A percentile compares a stretch with the other conserved stretches of the same genome.
These are phyloP conservation scores for Arnoldichthys spilopterus DNA, from an alignment of 2,797 vertebrate genomes.

Conservation along the genomic window DNA sequence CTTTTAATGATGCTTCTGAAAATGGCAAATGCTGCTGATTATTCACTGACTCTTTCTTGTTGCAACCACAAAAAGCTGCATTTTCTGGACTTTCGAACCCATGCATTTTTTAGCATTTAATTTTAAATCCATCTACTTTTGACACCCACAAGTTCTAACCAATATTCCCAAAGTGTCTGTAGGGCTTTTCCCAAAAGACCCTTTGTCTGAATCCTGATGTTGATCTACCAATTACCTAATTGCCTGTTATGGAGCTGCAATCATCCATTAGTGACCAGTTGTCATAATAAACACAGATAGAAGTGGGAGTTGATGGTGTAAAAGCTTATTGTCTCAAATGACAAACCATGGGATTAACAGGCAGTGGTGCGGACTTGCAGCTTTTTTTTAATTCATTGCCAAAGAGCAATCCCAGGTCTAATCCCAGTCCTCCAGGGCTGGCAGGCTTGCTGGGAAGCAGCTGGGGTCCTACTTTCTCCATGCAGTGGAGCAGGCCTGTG, in stretches of 20 bases:
- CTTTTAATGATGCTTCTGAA: conserved; percentile 33
- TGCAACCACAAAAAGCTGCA: not conserved
- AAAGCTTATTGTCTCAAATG: conserved; percentile 76
- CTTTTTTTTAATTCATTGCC: conserved; percentile 64
- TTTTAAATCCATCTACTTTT: conserved; percentile 2
- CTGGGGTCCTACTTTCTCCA: conserved; percentile 63
- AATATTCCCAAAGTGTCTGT: conserved; percentile 23
- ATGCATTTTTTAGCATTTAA: not conserved
- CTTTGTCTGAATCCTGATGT: conserved; percentile 63
- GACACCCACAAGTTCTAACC: not conserved
- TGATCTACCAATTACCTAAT: conserved; percentile 77
- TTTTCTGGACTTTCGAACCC: not conserved
- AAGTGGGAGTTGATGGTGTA: conserved; percentile 65
- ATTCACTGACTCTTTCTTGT: conserved; percentile 6
- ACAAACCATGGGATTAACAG: conserved; percentile 72
- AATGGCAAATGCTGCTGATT: conserved; percentile 23
- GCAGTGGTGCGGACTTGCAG: conserved; percentile 64
- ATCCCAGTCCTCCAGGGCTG: conserved; percentile 72
- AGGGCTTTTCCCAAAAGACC: conserved; percentile 36
- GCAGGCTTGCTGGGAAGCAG: conserved; percentile 67
- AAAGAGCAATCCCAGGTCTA: conserved; percentile 70
- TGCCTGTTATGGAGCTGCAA: conserved; percentile 65
- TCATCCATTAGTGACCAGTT: conserved; percentile 71
- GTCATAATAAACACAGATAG: conserved; percentile 68
- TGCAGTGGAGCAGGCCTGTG: conserved; percentile 62